These are phyloP conservation scores for Corythucha ciliata DNA, from an alignment of 2,888 invertebrate species.

Conservation along the genomic window DNA sequence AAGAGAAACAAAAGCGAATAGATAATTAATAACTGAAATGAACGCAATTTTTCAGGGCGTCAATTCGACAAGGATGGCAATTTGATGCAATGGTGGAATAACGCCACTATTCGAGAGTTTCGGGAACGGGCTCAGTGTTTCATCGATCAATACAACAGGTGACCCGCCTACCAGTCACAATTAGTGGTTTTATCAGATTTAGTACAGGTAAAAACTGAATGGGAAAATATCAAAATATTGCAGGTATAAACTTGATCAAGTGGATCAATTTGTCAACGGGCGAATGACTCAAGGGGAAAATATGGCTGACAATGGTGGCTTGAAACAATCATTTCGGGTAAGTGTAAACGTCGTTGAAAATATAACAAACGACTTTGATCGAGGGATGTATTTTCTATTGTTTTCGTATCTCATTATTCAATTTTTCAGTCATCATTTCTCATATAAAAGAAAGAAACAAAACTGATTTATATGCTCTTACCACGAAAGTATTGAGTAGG, in stretches of 20 bases:
- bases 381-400: too few species aligned
- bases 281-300: constrained; percentile 80
- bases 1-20: not conserved
- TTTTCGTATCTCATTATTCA: too few species aligned
- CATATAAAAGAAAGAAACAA: too few species aligned
- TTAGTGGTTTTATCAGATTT: too few species aligned
- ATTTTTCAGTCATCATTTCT: too few species aligned
- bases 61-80: constrained; percentile 86
- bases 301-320: constrained; percentile 86
- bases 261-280: constrained; percentile 59
- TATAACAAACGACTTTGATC: too few species aligned
- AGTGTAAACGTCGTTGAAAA: too few species aligned
- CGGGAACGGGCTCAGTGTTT: constrained; percentile 73
- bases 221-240: constrained; percentile 61
- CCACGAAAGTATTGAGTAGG: too few species aligned
- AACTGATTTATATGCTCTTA: too few species aligned
- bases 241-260: constrained; percentile 65
- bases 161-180: too few species aligned
- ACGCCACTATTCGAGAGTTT: constrained; percentile 69
- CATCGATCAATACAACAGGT: constrained; percentile 54
- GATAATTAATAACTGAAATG: constrained; percentile 10
- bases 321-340: constrained; percentile 81
- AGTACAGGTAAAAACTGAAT: too few species aligned
- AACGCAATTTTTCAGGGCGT: constrained; percentile 49
- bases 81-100: constrained; percentile 89